Percentiles rank a stretch among this genome's conserved stretches.
phyloP scores from a whole-genome alignment of 2,113 vertebrate species.

The Symphodus melops region DNA sequence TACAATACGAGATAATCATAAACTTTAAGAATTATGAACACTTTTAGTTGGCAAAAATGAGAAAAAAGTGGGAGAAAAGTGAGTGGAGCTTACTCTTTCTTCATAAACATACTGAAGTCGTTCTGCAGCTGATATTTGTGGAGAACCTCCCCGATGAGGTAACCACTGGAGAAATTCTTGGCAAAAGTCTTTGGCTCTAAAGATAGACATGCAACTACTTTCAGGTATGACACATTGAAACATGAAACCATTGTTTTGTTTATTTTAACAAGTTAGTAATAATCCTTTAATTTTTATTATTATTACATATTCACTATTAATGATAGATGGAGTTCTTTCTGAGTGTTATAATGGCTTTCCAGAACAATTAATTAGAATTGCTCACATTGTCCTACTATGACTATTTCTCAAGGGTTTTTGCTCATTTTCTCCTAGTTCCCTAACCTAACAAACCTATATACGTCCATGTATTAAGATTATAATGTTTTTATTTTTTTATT shows the following conservation, averaged over 20 bases:
- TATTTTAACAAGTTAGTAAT: neutral
- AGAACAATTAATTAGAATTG: no score
- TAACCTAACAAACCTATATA: no score
- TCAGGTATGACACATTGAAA: neutral
- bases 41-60: neutral
- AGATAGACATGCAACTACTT: conserved; percentile 1
- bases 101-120: conserved; percentile 91
- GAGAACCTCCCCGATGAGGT: conserved; percentile 93
- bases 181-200: conserved; percentile 87
- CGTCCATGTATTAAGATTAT: no score
- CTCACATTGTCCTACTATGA: neutral
- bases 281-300: neutral
- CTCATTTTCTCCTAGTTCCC: no score
- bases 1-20: conserved; percentile 53
- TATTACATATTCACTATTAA: no score
- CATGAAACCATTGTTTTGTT: neutral
- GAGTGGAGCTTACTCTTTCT: conserved; percentile 86
- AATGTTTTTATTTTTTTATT: no score
- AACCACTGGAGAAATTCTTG: conserved; percentile 91
- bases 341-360: no score
- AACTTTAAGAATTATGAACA: neutral
- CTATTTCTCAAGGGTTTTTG: neutral
- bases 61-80: neutral
- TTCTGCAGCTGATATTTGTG: conserved; percentile 91
- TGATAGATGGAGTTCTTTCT: no score